Percentiles rank a stretch among this genome's conserved stretches.
phyloP scores from a whole-genome alignment of 30 jellyfish, hydroid and myxozoan species.

The Pseudorhiza aurosa region DNA sequence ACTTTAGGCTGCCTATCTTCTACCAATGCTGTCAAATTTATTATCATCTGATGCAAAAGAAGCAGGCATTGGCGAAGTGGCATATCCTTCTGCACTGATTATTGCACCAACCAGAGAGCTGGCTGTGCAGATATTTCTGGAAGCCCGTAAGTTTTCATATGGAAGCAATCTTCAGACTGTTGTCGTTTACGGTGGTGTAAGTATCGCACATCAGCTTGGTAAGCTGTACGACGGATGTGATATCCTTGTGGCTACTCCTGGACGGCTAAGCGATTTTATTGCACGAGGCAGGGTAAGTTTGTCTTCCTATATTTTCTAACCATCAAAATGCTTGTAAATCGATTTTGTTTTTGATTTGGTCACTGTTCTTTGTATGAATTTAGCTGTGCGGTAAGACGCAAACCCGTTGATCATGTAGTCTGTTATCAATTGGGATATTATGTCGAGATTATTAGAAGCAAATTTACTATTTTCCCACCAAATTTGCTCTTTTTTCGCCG shows the following conservation, averaged over 20 bases:
- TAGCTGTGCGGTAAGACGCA: no score
- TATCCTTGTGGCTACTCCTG: slow-evolving; percentile 96
- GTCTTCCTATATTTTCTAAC: not conserved
- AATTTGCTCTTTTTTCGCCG: no score
- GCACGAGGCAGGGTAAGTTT: slow-evolving; percentile 79
- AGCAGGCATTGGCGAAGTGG: slow-evolving; percentile 63
- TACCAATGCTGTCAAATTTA: slow-evolving; percentile 70
- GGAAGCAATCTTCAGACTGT: slow-evolving; percentile 77
- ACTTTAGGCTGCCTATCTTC: slow-evolving; percentile 90
- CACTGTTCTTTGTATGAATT: no score
- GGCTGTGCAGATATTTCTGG: slow-evolving; percentile 82
- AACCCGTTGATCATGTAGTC: no score
- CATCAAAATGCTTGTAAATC: no score
- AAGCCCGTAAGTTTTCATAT: slow-evolving; percentile 86
- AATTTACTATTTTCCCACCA: no score
- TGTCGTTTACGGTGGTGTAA: slow-evolving; percentile 94
- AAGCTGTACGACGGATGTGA: slow-evolving; percentile 79
- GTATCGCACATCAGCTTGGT: slow-evolving; percentile 84
- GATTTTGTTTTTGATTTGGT: no score
- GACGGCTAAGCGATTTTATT: slow-evolving; percentile 81
- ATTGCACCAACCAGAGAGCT: slow-evolving; percentile 93
- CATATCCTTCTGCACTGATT: slow-evolving; percentile 78
- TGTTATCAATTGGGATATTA: no score
- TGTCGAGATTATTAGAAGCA: no score
- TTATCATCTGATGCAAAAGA: slow-evolving; percentile 44